Percentiles rank a stretch among this genome's conserved stretches.
Evolutionary conservation across 2,888 invertebrate species (phyloP).

Genomic region (Congeria kusceri): DNA sequence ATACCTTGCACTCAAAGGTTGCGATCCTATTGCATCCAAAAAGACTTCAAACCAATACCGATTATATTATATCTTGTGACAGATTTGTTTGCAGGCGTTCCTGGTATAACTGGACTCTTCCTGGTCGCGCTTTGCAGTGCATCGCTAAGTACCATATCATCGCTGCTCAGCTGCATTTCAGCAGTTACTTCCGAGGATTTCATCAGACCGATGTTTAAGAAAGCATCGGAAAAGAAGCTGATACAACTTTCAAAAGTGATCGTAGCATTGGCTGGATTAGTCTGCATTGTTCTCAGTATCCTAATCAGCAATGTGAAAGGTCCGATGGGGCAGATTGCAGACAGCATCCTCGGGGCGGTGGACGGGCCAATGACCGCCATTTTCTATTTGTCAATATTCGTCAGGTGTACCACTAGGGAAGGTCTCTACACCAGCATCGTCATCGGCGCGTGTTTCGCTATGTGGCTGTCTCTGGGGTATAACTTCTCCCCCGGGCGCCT

Average conservation of each 20-base stretch:
- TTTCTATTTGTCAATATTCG: slow-evolving; percentile 43
- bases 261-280: slow-evolving; percentile 35
- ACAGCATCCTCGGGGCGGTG: slow-evolving; percentile 41
- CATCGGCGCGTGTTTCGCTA: slow-evolving; percentile 44
- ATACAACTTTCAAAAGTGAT: slow-evolving; percentile 39
- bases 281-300: slow-evolving; percentile 41
- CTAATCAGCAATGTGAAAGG: slow-evolving; percentile 48
- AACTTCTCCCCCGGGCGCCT: slow-evolving; percentile 61
- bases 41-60: slow-evolving; percentile 47
- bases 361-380: slow-evolving; percentile 38
- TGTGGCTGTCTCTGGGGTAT: slow-evolving; percentile 64
- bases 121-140: slow-evolving; percentile 43
- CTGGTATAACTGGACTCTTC: slow-evolving; percentile 40
- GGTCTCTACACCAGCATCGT: slow-evolving; percentile 65
- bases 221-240: slow-evolving; percentile 29
- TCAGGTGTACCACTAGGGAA: slow-evolving; percentile 40
- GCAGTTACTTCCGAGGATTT: slow-evolving; percentile 44
- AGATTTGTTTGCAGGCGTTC: slow-evolving; percentile 41
- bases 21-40: slow-evolving; percentile 50
- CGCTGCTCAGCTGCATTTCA: slow-evolving; percentile 40
- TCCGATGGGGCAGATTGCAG: slow-evolving; percentile 47
- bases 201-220: slow-evolving; percentile 14
- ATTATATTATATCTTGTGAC: slow-evolving; percentile 37
- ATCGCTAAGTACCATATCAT: slow-evolving; percentile 48
- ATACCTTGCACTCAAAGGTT: slow-evolving; percentile 48